A percentile compares a stretch with the other conserved stretches of the same genome.
These are phyloP conservation scores for Manacus vitellinus DNA, from an alignment of 2,113 vertebrate species.

Conservation along the genomic window DNA sequence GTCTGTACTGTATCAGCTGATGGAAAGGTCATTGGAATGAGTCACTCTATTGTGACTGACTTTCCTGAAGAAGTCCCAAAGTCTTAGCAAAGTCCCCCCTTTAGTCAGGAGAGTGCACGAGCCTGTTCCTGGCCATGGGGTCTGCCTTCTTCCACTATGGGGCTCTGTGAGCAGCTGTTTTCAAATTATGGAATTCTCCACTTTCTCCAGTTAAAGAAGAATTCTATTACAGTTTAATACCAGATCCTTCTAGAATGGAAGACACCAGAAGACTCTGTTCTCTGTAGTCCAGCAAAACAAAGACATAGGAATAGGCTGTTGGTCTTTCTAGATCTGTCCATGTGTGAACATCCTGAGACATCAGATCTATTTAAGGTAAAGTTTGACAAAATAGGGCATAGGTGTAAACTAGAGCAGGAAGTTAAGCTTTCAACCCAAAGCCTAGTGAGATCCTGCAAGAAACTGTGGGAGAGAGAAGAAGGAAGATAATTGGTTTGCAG, in stretches of 20 bases:
- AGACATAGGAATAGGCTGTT: background rate
- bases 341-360: background rate
- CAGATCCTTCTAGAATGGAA: background rate
- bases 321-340: background rate
- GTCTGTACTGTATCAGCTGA: background rate
- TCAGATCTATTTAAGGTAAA: background rate
- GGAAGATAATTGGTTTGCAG: background rate
- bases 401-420: background rate
- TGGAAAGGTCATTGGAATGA: background rate
- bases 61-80: background rate
- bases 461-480: background rate
- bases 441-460: background rate
- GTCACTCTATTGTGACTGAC: background rate
- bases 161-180: background rate
- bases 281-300: background rate
- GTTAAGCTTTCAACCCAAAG: background rate
- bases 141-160: background rate
- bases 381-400: background rate
- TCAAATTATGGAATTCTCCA: background rate
- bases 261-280: background rate
- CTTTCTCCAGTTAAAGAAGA: background rate
- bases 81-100: accelerated
- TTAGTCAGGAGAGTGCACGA: background rate
- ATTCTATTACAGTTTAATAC: background rate
- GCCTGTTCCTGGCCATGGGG: background rate